phyloP scores from a whole-genome alignment of 2,888 invertebrate genomes.

The Apantesis nais region DNA sequence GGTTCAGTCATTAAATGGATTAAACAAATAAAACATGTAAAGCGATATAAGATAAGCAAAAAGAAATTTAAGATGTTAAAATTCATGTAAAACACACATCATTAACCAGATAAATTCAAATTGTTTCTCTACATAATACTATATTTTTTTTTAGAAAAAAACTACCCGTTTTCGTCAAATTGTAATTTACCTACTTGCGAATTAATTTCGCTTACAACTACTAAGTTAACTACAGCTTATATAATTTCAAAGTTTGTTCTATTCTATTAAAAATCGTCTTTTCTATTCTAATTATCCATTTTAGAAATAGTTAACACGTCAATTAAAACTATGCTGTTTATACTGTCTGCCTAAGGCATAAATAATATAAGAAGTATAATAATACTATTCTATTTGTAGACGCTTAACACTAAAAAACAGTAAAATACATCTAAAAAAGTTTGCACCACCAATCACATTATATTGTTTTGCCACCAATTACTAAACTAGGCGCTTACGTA shows the following conservation, averaged over 20 bases:
- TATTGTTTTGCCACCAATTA: constrained; percentile 66
- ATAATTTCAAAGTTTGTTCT: constrained; percentile 58
- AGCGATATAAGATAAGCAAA: constrained; percentile 78
- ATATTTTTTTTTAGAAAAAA: constrained; percentile 47
- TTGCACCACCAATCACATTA: constrained; percentile 83
- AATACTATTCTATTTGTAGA: constrained; percentile 54
- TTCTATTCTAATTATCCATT: constrained; percentile 60
- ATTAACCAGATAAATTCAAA: constrained; percentile 50
- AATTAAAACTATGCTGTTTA: constrained; percentile 46
- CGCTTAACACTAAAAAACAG: constrained; percentile 74
- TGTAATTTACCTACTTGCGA: constrained; percentile 60
- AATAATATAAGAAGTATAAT: constrained; percentile 57
- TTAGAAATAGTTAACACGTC: constrained; percentile 46
- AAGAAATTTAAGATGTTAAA: constrained; percentile 63
- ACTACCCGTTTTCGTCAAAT: constrained; percentile 70
- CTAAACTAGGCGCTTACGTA: constrained; percentile 65
- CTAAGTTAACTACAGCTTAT: constrained; percentile 66
- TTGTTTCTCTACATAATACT: constrained; percentile 67
- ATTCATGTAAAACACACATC: constrained; percentile 63
- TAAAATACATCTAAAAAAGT: constrained; percentile 73
- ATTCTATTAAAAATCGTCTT: constrained; percentile 63
- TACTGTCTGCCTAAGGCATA: constrained; percentile 67
- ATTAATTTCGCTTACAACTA: constrained; percentile 69
- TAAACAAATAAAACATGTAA: constrained; percentile 70
- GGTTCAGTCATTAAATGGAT: constrained; percentile 80